Evolutionary conservation across 1,140 invertebrate genomes (phyloP), one percentile per base, ranked within the genome.

Genomic region (Yoshiicerus persimilis): DNA sequence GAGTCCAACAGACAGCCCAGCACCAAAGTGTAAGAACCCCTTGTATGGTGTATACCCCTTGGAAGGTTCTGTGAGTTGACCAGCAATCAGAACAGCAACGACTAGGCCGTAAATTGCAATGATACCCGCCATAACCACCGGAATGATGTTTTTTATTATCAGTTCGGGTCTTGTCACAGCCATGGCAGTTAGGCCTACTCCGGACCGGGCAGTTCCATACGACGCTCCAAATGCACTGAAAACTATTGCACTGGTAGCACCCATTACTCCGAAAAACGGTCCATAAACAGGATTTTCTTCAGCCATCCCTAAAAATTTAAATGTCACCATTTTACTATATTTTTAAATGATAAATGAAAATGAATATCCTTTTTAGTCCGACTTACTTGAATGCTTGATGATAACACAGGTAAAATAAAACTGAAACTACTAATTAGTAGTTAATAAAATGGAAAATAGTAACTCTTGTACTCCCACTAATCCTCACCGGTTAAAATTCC

Each of bases 41-140:
- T 95, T 97, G 94, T 95, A 98, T 36, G 99, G 94, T 91, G 95
- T 92, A 93, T 99, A 99, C 77, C 93, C 94, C 38, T 88, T 87
- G 20, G 92, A 91, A 77, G 91, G 90, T 84, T 92, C 91, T 16
- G 94, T 93, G 88, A 99, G 94, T 90, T 94, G 94, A 92, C 97
- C 97, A 89, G 98, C 96, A 92, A 99, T 99, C 88, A 99, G 96
- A 90, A 99, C 98, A 92, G 99, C 97, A 90, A 99, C 98, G 89
- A 99, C 99, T 92, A 99, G 95, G 91, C 99, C 99, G 93, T 99
- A 99, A 94, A 99, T 99, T 94, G 98, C 99, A 93, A 99, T 98
- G 93, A 99, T 99, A 98, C 99, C 99, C 93, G 98, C 99, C 99
- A 99, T 99, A 94, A 99, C 98, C 92, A 99, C 99, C 91, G 99